Base-by-base conservation (phyloP, 1,140 invertebrate genomes). In the Cheumatopsyche charites region DNA sequence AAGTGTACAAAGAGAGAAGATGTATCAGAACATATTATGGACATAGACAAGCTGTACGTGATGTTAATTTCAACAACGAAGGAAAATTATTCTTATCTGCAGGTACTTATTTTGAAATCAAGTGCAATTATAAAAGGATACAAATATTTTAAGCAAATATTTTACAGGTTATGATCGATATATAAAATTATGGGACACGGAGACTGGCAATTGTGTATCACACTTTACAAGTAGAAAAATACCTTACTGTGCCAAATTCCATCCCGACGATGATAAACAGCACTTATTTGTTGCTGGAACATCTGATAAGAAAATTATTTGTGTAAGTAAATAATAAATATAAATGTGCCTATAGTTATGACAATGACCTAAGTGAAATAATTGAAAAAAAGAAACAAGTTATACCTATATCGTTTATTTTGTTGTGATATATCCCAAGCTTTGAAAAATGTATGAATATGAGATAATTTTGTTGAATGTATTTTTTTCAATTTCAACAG, bases 141-240 rank as follows among this genome's bases (percentile, higher is more conserved):
- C 47, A 62, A 25, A 72, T 73, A 23, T 41, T 21, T 58, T 21
- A 55, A n/a, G 52, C 25, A 62, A 62, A 41, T 3, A n/a, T 29
- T 41, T 73, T 77, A 0, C 80, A 88, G 87, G 87, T 13, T 96
- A 95, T 80, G 93, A 94, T 85, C 88, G 95, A 42, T 97, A 94
- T 78, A 94, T 98, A 62, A 99, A 99, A 85, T 83, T 99, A 42
- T 99, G 98, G 98, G 98, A 99, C 82, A 99, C 98, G 0, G 98
- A 99, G 86, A 98, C 94, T 62, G 96, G 97, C 11, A 89, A 92
- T 77, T 97, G 95, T 78, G 86, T 97, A 26, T 90, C 90, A n/a
- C 87, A 95, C 58, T 99, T 98, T 83, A 96, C 95, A 0, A 96
- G 94, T 65, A 86, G 94, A 62, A 98, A 98, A 84, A 94, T 98